Evolutionary conservation across 2,888 invertebrate genomes (phyloP).

Genomic region (Anticlea derivata): DNA sequence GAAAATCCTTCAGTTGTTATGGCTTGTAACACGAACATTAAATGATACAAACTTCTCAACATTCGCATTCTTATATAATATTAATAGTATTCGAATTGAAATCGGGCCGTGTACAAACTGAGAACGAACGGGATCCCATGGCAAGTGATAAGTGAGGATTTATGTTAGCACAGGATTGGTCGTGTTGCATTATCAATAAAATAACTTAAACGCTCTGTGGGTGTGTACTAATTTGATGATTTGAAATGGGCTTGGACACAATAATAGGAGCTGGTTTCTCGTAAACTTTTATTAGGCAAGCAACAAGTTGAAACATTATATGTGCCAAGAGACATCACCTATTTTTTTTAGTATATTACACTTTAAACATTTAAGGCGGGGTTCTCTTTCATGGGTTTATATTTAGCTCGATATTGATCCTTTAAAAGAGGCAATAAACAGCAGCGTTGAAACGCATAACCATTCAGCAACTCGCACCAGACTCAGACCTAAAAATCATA

Average conservation of each 20-base stretch:
- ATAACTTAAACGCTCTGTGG: conserved; percentile 17
- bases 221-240: conserved; percentile 8
- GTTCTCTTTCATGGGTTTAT: too few species aligned
- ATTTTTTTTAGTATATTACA: too few species aligned
- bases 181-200: conserved; percentile 28
- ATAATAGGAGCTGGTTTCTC: neutral
- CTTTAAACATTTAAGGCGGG: too few species aligned
- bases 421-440: too few species aligned
- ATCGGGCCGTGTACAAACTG: conserved; percentile 15
- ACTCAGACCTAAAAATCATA: too few species aligned
- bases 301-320: neutral
- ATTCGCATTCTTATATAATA: neutral
- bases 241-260: neutral
- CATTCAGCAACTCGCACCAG: too few species aligned
- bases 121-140: conserved; percentile 24
- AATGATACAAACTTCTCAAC: neutral
- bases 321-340: too few species aligned
- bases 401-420: neutral
- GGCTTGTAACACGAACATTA: too few species aligned
- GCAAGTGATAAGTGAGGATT: conserved; percentile 28
- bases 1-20: too few species aligned
- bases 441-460: too few species aligned
- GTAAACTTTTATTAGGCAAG: neutral
- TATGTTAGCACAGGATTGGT: conserved; percentile 26
- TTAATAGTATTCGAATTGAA: conserved; percentile 14